Evolutionary conservation across 2,797 vertebrate genomes (phyloP), one percentile per base, ranked within the genome.

Genomic region (Phataginus tetradactyla): DNA sequence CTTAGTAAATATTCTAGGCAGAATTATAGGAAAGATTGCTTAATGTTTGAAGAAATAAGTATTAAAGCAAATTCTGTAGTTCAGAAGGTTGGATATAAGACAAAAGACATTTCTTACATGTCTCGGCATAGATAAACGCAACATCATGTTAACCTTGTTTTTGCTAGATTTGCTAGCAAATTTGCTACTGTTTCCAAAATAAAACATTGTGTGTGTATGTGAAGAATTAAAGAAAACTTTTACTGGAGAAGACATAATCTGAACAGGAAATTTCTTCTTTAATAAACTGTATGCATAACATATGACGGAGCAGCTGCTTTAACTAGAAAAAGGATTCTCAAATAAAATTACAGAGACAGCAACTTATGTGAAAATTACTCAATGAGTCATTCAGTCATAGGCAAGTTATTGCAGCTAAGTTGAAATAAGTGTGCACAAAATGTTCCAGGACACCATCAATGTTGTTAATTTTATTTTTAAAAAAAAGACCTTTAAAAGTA

Each of bases 151-250:
- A 45, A 45, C 45, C 45, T 21, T 45, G n/a, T 17, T 53, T 37
- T 51, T 92, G 86, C 64, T 80, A 91, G 68, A 68, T 32, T 91
- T 45, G 45, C 45, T 45, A 45, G 45, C 45, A 45, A 45, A 45
- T 45, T 45, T 45, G 45, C 45, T 45, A 45, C 72, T 55, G 39
- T 72, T 93, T 90, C 51, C 51, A 86, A 78, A 71, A 55, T 42
- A 92, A 90, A 95, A 86, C 17, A 78, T 32, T 79, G 20, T 45
- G 12, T 77, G 18, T 57, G 27, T 51, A 37, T 42, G 17, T 84
- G 39, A 80, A 77, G 37, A 72, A 85, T 63, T 71, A 84, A 91
- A 66, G 9, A 45, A n/a, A 92, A 84, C 23, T 71, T 93, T 86
- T 83, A 68, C 32, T 78, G 32, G 72, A 51, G 12, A 89, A 95